Evolutionary conservation across 2,888 invertebrate genomes (phyloP).

Genomic region (Thymelicus acteon): DNA sequence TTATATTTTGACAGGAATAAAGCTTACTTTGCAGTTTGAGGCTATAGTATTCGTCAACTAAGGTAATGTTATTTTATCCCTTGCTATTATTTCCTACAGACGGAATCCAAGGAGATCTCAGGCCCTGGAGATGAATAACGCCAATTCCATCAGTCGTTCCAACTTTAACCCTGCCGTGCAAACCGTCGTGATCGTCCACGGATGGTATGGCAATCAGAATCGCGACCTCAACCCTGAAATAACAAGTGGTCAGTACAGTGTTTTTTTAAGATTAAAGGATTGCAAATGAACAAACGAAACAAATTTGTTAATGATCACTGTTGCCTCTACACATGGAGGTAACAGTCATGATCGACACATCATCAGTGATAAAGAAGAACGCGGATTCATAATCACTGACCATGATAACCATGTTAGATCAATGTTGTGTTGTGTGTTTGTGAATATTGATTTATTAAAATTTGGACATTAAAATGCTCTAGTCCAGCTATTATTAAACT

Average conservation of each 20-base stretch:
- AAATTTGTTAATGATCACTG: too few relatives aligned
- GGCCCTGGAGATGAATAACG: slow-evolving; percentile 54
- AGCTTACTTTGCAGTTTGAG: too few relatives aligned
- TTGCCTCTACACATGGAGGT: too few relatives aligned
- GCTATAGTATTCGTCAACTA: not conserved
- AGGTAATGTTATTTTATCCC: not conserved
- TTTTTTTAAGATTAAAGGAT: too few relatives aligned
- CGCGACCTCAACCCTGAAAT: slow-evolving; percentile 57
- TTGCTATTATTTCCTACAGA: slow-evolving; percentile 44
- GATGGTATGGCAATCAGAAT: slow-evolving; percentile 53
- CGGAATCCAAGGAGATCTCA: slow-evolving; percentile 55
- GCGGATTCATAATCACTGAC: not conserved
- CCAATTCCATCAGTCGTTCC: slow-evolving; percentile 55
- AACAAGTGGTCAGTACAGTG: slow-evolving; percentile 53
- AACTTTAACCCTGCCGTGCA: slow-evolving; percentile 54
- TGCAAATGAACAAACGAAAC: too few relatives aligned
- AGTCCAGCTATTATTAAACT: too few relatives aligned
- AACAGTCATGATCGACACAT: not conserved
- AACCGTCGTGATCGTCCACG: slow-evolving; percentile 53
- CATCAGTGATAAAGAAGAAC: not conserved
- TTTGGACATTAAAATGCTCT: too few relatives aligned
- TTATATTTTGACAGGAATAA: too few relatives aligned
- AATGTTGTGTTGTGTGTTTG: too few relatives aligned
- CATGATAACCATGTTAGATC: too few relatives aligned
- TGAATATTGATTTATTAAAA: too few relatives aligned